Base-by-base conservation (phyloP, 2,797 vertebrate species). In the Antrozous pallidus region DNA sequence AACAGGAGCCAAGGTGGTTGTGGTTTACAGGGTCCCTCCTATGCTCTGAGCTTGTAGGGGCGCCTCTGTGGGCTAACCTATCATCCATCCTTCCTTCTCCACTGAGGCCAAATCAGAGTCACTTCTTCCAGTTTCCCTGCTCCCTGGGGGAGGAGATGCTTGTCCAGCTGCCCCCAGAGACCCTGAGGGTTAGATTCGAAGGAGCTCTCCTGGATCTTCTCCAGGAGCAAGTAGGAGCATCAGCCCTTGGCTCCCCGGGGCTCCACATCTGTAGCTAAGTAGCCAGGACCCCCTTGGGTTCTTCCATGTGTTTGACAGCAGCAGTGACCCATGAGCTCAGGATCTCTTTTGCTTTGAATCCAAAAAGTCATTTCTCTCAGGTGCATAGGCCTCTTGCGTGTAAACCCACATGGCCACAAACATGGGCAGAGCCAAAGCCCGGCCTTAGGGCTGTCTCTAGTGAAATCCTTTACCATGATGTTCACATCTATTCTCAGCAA, bases 301-400 rank as follows among this genome's bases (percentile, higher is more conserved):
- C 20, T 36, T 49, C 26, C 6, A 0, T 8, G n/a, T 2, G 4
- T 14, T 6, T 16, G 49, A 65, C n/a, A 22, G 36, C 0, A 61
- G 38, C 24, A 54, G 56, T 3, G 51, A n/a, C 69, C 31, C 61
- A 14, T 31, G 49, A 36, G 51, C 18, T 4, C n/a, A 42, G 42
- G 36, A 40, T 38, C 31, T 26, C 54, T 42, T 70, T 22, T 26
- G 28, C 31, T 13, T 38, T 80, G 65, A 70, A 56, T 28, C 81
- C 24, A 26, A 2, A 26, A 2, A 65, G 54, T 26, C 63, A 16
- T n/a, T 40, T 85, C 67, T 14, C 9, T 28, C 38, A 38, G n/a
- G 54, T 3, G 11, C 31, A 9, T 0, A 3, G 0, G 36, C 18
- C 22, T 9, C 45, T 40, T 49, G 2, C 0, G 5, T 3, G 16